phyloP scores from a whole-genome alignment of 1,140 invertebrate species.

The Drosophila sulfurigaster region DNA sequence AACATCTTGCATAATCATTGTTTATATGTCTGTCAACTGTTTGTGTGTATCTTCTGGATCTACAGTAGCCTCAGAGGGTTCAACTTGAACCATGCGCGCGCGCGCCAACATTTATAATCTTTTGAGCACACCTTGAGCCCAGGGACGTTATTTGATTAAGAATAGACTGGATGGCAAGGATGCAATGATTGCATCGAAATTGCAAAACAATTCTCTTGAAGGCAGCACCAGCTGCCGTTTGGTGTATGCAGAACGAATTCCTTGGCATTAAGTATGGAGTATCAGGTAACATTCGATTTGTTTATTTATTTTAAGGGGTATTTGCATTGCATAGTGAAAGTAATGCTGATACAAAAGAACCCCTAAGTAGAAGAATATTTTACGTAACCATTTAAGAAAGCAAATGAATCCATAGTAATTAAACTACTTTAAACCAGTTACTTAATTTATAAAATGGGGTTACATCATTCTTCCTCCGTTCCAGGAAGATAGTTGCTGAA shows the following conservation, averaged over 20 bases:
- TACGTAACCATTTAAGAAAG: background rate
- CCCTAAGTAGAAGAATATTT: background rate
- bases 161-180: constrained; percentile 26
- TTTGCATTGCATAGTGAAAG: constrained; percentile 55
- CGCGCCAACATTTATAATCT: constrained; percentile 71
- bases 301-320: constrained; percentile 42
- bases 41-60: constrained; percentile 45
- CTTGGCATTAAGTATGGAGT: constrained; percentile 19
- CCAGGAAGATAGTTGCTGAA: constrained; percentile 41
- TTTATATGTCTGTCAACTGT: constrained; percentile 14
- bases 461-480: constrained; percentile 1
- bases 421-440: background rate
- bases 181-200: constrained; percentile 57
- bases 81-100: constrained; percentile 18
- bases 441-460: background rate
- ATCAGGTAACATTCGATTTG: constrained; percentile 44
- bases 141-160: constrained; percentile 53
- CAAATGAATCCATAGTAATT: too few species aligned
- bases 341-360: constrained; percentile 17
- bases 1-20: constrained; percentile 58
- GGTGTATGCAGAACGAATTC: constrained; percentile 54
- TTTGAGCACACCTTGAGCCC: constrained; percentile 58
- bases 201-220: constrained; percentile 53
- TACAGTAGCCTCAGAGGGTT: constrained; percentile 30
- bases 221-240: constrained; percentile 57